Conservation (phyloP, 2,113 vertebrate species). For the Actinemys pallida region DNA sequence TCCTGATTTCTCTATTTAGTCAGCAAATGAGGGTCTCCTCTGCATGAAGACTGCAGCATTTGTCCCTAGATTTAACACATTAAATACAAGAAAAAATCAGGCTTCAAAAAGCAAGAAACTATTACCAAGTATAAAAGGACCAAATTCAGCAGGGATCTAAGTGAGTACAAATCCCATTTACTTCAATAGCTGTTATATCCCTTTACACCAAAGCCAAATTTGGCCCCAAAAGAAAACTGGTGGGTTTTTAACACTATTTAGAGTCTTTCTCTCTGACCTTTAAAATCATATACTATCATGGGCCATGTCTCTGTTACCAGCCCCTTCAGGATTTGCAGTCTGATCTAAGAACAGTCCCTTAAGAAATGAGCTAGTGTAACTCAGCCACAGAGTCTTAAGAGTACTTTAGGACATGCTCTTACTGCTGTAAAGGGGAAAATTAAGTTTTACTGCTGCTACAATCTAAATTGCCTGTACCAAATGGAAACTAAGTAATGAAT, state of each 20-base stretch:
- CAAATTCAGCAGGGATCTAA: neutral
- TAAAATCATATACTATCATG: neutral
- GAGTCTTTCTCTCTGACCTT: neutral
- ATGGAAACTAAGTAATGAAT: neutral
- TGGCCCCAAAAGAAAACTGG: neutral
- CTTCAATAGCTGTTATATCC: neutral
- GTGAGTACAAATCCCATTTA: neutral
- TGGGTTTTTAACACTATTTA: neutral
- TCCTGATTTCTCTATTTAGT: neutral
- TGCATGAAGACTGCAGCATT: neutral
- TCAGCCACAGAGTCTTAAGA: neutral
- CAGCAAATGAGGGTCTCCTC: neutral
- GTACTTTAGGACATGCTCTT: neutral
- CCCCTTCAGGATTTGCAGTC: neutral
- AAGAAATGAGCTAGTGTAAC: neutral
- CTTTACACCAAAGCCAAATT: neutral
- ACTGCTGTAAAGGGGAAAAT: neutral
- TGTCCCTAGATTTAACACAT: neutral
- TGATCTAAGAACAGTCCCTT: neutral
- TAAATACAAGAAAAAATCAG: neutral
- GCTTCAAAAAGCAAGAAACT: fast-evolving
- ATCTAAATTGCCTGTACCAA: neutral
- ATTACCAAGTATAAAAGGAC: neutral
- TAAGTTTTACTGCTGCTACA: neutral
- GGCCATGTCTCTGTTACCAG: neutral